These are phyloP conservation scores for Scatophagus argus DNA, from an alignment of 2,113 vertebrate genomes.

Conservation along the genomic window DNA sequence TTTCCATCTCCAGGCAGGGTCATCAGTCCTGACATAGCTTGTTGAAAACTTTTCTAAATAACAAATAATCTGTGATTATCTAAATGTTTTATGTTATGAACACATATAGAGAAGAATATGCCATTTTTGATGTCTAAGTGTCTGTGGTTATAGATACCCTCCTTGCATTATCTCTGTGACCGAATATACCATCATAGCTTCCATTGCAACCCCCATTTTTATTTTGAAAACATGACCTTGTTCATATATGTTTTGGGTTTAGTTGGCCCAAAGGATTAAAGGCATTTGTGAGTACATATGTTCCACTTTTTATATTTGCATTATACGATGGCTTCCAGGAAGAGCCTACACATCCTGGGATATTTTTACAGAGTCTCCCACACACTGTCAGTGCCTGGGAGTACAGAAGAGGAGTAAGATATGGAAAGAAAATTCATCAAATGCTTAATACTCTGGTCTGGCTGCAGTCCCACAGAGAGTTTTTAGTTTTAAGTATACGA, in stretches of 20 bases:
- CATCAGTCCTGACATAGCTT: conserved; percentile 14
- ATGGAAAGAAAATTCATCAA: conserved; percentile 60
- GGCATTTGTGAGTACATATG: conserved; percentile 27
- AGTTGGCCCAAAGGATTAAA: conserved; percentile 30
- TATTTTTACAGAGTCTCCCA: conserved; percentile 71
- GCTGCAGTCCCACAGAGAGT: conserved; percentile 51
- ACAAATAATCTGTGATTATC: too few species aligned
- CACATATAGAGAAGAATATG: background rate
- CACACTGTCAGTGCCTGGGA: conserved; percentile 65
- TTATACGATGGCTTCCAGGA: conserved; percentile 59
- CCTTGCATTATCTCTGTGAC: background rate
- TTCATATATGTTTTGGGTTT: conserved; percentile 24
- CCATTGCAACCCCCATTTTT: background rate
- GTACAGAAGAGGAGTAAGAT: conserved; percentile 51
- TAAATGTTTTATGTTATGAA: conserved; percentile 11
- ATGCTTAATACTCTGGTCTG: conserved; percentile 65
- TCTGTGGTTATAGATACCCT: background rate
- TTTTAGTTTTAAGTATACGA: conserved; percentile 51
- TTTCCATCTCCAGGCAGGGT: conserved; percentile 22
- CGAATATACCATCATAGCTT: background rate
- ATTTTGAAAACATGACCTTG: background rate
- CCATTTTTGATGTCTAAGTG: background rate
- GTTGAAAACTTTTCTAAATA: conserved; percentile 6
- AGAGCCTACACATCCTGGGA: conserved; percentile 55
- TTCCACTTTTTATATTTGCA: conserved; percentile 33